Evolutionary conservation across 2,888 invertebrate genomes (phyloP).

Genomic region (Chloromyia formosa): DNA sequence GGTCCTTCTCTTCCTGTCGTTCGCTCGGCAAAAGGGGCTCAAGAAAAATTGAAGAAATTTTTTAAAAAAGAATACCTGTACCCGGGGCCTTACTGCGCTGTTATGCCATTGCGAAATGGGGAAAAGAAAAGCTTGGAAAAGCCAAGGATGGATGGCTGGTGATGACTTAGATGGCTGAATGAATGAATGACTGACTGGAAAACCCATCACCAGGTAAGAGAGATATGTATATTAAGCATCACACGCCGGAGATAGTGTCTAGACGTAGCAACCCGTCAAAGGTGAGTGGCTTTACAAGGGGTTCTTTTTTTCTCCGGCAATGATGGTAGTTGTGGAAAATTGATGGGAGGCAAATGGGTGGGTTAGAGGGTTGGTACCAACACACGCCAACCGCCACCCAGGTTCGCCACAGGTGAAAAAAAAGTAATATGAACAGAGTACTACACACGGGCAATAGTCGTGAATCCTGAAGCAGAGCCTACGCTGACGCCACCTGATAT

Average conservation of each 20-base stretch:
- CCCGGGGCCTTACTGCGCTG: not conserved
- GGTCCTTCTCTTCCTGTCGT: too few species aligned
- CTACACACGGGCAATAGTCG: not conserved
- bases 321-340: too few species aligned
- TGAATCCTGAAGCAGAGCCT: too few species aligned
- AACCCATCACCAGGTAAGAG: not conserved
- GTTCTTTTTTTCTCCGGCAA: not conserved
- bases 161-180: not conserved
- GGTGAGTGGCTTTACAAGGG: slow-evolving; percentile 35
- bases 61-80: not conserved
- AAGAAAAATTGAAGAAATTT: slow-evolving; percentile 3
- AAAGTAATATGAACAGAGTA: not conserved
- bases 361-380: too few species aligned
- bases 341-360: too few species aligned
- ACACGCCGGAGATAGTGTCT: slow-evolving; percentile 18
- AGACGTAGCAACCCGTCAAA: slow-evolving; percentile 36
- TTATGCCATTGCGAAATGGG: not conserved
- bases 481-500: too few species aligned
- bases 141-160: not conserved
- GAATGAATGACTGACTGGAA: not conserved
- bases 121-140: not conserved
- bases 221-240: slow-evolving; percentile 15
- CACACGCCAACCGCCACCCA: not conserved
- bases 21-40: not conserved
- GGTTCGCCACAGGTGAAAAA: not conserved